A percentile compares a stretch with the other conserved stretches of the same genome.
Evolutionary conservation across 2,113 vertebrate genomes (phyloP).

Genomic region (Uria aalge): DNA sequence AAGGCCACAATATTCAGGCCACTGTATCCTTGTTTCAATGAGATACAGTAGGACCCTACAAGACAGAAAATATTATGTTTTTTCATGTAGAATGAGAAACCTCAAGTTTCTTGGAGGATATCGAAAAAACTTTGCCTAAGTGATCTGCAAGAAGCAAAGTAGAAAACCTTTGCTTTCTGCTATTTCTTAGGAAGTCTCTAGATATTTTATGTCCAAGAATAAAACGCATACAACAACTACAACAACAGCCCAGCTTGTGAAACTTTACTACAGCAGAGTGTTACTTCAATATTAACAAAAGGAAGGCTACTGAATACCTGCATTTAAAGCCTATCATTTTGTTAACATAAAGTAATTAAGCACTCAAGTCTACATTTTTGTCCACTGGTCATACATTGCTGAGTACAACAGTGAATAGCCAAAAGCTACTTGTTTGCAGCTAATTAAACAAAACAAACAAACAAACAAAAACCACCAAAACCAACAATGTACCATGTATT

Average conservation of each 20-base stretch:
- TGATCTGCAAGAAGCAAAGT: background rate
- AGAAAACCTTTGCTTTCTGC: background rate
- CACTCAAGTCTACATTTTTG: background rate
- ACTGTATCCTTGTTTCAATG: background rate
- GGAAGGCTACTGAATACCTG: background rate
- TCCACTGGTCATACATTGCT: background rate
- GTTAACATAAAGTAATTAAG: background rate
- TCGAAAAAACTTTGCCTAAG: background rate
- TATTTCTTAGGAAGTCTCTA: background rate
- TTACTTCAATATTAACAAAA: background rate
- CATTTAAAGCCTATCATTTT: background rate
- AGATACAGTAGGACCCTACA: background rate
- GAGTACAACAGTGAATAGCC: background rate
- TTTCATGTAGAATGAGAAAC: background rate
- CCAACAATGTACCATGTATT: fast-evolving
- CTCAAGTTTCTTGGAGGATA: background rate
- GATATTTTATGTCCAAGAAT: background rate
- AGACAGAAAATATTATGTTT: background rate
- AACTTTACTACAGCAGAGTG: background rate
- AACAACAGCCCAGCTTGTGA: background rate
- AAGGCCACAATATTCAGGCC: background rate
- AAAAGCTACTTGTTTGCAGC: background rate
- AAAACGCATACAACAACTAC: background rate
- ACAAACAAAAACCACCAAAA: background rate
- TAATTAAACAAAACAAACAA: background rate